Evolutionary conservation across 2,797 vertebrate species (phyloP), one percentile per base, ranked within the genome.

Genomic region (Sebastes nivosus): DNA sequence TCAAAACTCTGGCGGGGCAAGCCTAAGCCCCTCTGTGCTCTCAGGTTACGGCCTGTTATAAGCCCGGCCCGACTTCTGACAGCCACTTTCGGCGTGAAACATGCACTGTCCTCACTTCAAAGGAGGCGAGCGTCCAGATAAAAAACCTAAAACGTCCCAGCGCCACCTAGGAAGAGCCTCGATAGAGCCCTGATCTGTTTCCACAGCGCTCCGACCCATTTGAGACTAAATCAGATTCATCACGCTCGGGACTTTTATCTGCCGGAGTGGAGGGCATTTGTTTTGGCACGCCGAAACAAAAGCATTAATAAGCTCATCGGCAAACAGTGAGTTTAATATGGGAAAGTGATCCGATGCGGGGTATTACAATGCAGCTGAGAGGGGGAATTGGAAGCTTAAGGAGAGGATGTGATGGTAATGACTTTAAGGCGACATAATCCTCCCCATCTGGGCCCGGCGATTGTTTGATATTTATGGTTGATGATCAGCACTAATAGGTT

Each of bases 331-430:
- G 92, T 96, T 96, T 95, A 95, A 95, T 94, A 94, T 90, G 95
- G 96, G 95, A 97, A 97, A 95, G 94, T 80, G 96, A 97, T 97
- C 97, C 93, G 87, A 64, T 78, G 79, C 81, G 4, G 67, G 94
- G 96, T 94, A 95, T 97, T 96, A 95, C 91, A 93, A 94, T 81
- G 89, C 93, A 95, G 93, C 93, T 95, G 94, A 93, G 93, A 94
- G 92, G 87, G 87, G 93, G 95, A 96, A 96, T 96, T 93, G 95
- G 92, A 94, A 97, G 96, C 96, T 97, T 97, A 97, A 93, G 92
- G 94, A 94, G 95, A 97, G 97, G 97, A 97, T 97, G 96, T 97
- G 96, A 96, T 92, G 93, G 94, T 97, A 97, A 97, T 96, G 91
- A 96, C 94, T 95, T 95, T 96, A 96, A 97, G 95, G 88, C 95